Conservation (phyloP, 2,888 invertebrate species). For the Scaptomyza reducta region DNA sequence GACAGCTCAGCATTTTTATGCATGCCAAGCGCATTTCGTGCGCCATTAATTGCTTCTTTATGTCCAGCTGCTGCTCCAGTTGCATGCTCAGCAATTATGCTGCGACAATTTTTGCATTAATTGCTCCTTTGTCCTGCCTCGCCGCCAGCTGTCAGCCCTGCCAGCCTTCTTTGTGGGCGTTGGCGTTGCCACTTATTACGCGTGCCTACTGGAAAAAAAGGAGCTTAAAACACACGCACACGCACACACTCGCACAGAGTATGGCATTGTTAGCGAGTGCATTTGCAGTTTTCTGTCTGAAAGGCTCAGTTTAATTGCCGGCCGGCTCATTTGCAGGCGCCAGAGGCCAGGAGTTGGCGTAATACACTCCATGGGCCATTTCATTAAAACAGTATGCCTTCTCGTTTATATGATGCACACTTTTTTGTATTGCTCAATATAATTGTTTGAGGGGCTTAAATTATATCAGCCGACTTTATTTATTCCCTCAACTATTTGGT, state of each 20-base stretch:
- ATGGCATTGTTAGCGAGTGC: slow-evolving; percentile 58
- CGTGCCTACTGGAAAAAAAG: slow-evolving; percentile 37
- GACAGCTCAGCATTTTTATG: slow-evolving; percentile 74
- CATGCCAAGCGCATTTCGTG: slow-evolving; percentile 81
- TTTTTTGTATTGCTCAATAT: slow-evolving; percentile 17
- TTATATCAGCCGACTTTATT: not conserved
- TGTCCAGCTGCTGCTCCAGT: slow-evolving; percentile 48
- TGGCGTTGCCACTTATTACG: slow-evolving; percentile 36
- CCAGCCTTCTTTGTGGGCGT: slow-evolving; percentile 37
- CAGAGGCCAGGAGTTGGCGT: slow-evolving; percentile 7
- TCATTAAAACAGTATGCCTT: slow-evolving; percentile 44
- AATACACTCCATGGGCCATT: slow-evolving; percentile 46
- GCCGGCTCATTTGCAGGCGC: slow-evolving; percentile 48
- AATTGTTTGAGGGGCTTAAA: not conserved
- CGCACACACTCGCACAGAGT: not conserved
- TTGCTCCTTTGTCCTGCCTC: slow-evolving; percentile 77
- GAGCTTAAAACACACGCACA: slow-evolving; percentile 5
- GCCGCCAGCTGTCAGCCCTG: slow-evolving; percentile 7
- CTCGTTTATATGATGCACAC: slow-evolving; percentile 23
- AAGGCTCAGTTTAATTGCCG: slow-evolving; percentile 70
- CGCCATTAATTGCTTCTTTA: slow-evolving; percentile 81
- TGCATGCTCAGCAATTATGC: slow-evolving; percentile 81
- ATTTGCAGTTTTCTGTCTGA: slow-evolving; percentile 49
- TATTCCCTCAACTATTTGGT: not conserved
- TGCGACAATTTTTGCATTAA: slow-evolving; percentile 79